phyloP scores from a whole-genome alignment of 2,113 vertebrate genomes.

The Ptilonorhynchus violaceus region DNA sequence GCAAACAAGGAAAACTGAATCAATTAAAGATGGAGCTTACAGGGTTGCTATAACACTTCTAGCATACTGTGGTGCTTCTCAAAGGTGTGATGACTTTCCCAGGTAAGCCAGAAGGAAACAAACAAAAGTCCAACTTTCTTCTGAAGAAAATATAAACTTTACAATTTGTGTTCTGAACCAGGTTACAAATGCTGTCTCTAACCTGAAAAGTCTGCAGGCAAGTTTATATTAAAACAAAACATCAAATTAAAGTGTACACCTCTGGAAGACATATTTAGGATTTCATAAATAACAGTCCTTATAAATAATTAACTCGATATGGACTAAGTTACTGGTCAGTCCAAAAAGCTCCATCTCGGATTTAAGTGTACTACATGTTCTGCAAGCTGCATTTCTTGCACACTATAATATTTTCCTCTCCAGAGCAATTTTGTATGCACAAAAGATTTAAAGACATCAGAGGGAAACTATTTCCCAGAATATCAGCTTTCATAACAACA shows the following conservation, averaged over 20 bases:
- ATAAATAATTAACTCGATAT: not conserved
- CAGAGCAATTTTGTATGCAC: not conserved
- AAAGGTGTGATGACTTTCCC: not conserved
- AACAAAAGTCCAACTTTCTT: not conserved
- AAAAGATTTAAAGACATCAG: not conserved
- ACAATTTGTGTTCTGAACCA: not conserved
- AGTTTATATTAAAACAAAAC: not conserved
- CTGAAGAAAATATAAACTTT: not conserved
- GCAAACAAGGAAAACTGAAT: not conserved
- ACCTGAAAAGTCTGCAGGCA: not conserved
- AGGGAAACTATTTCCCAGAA: not conserved
- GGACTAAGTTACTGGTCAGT: not conserved
- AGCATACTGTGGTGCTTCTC: not conserved
- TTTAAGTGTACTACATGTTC: not conserved
- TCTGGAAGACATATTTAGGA: not conserved
- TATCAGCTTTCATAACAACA: not conserved
- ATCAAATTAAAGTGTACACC: not conserved
- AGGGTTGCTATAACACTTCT: slow-evolving; percentile 18
- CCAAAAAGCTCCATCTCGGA: not conserved
- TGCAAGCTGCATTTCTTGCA: not conserved
- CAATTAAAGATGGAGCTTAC: slow-evolving; percentile 50
- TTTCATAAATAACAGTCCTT: not conserved
- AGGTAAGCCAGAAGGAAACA: slow-evolving; percentile 1
- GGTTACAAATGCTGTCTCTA: not conserved
- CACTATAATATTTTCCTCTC: not conserved